These are phyloP conservation scores for Paragorgia papillata DNA, from an alignment of 92 coral and sea anemone species.

Conservation along the genomic window DNA sequence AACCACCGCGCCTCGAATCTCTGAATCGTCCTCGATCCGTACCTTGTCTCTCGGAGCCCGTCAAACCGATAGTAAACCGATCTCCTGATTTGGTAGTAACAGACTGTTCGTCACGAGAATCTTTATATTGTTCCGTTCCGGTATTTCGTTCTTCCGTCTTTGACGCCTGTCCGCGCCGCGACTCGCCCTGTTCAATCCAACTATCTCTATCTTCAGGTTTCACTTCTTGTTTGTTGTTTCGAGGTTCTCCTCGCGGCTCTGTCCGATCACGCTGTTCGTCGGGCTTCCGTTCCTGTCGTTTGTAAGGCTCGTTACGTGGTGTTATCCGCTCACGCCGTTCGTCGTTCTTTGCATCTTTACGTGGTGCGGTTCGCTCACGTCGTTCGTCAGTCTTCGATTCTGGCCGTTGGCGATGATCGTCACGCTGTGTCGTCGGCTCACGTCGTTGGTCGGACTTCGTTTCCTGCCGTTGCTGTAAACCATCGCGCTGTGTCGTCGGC, in stretches of 20 bases:
- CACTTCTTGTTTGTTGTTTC: not conserved
- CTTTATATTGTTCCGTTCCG: slow-evolving; percentile 6
- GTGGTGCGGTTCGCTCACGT: not conserved
- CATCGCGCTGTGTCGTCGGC: not conserved
- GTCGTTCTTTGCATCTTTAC: slow-evolving; percentile 27
- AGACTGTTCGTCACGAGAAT: slow-evolving; percentile 13
- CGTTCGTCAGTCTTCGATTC: slow-evolving; percentile 1
- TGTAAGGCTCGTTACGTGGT: slow-evolving; percentile 17
- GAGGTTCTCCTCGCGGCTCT: not conserved
- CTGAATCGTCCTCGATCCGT: slow-evolving; percentile 42
- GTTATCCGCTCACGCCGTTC: slow-evolving; percentile 10
- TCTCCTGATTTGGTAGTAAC: slow-evolving; percentile 8
- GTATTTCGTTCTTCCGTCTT: slow-evolving; percentile 16
- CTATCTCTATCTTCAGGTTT: slow-evolving; percentile 13
- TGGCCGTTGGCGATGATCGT: slow-evolving; percentile 14
- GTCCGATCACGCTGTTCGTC: slow-evolving; percentile 15
- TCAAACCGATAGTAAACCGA: slow-evolving; percentile 37
- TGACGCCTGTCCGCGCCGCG: slow-evolving; percentile 36
- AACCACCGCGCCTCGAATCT: slow-evolving; percentile 21
- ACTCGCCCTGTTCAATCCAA: slow-evolving; percentile 22
- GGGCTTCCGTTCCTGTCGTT: not conserved
- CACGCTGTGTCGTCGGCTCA: not conserved
- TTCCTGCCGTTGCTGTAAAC: not conserved
- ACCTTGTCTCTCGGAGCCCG: slow-evolving; percentile 32
- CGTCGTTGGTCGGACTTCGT: not conserved